phyloP scores from a whole-genome alignment of 92 coral and sea anemone species.

The Porites rus region DNA sequence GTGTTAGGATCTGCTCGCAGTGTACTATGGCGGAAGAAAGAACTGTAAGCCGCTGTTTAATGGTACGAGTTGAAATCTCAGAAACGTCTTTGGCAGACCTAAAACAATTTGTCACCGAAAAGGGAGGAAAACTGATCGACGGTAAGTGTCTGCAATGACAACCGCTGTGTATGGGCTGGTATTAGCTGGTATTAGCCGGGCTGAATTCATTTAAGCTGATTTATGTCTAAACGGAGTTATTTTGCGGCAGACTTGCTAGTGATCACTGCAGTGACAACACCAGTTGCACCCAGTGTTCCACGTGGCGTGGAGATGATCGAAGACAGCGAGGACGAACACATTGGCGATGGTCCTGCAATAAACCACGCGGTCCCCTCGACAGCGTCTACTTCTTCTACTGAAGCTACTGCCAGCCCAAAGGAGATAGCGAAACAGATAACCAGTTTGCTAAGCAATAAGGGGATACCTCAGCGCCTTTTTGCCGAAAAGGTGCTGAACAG shows the following conservation, averaged over 20 bases:
- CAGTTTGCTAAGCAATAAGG: not conserved
- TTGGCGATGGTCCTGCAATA: not conserved
- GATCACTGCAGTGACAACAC: not conserved
- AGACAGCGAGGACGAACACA: not conserved
- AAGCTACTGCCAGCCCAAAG: not conserved
- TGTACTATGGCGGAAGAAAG: slow-evolving; percentile 12
- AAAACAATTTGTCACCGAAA: not conserved
- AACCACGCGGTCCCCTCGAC: slow-evolving; percentile 6
- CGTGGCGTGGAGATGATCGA: not conserved
- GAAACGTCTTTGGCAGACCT: slow-evolving; percentile 12
- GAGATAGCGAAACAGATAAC: slow-evolving; percentile 12
- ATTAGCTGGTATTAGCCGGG: too few relatives aligned
- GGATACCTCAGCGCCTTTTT: slow-evolving; percentile 11
- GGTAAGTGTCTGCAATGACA: slow-evolving; percentile 10
- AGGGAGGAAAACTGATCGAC: slow-evolving; percentile 5
- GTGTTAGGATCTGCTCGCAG: slow-evolving; percentile 2
- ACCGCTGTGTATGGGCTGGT: too few relatives aligned
- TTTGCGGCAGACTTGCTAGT: slow-evolving; percentile 10
- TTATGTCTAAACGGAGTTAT: too few relatives aligned
- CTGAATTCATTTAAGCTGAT: too few relatives aligned
- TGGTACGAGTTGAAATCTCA: slow-evolving; percentile 6
- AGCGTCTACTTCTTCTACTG: slow-evolving; percentile 9
- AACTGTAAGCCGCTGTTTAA: slow-evolving; percentile 1
- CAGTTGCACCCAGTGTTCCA: not conserved
- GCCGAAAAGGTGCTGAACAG: slow-evolving; percentile 20